phyloP scores from a whole-genome alignment of 1,140 invertebrate genomes.

The Spodoptera litura region DNA sequence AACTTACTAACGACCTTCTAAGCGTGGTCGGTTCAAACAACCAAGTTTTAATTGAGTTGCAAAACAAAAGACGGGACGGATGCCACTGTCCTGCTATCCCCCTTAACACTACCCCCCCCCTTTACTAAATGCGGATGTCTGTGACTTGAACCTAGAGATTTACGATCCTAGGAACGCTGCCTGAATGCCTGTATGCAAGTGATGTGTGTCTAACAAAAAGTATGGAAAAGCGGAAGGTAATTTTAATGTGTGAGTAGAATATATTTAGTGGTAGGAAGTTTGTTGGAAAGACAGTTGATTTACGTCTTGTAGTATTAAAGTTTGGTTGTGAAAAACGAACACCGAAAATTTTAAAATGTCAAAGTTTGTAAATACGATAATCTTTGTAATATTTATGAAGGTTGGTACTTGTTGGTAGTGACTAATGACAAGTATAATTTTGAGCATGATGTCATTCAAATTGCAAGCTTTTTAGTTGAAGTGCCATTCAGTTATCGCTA shows the following conservation, averaged over 20 bases:
- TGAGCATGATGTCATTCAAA: not conserved
- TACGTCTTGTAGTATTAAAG: not conserved
- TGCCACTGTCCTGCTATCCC: constrained; percentile 34
- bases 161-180: constrained; percentile 37
- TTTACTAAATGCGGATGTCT: constrained; percentile 35
- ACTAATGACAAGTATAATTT: not conserved
- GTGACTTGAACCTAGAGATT: constrained; percentile 42
- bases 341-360: no score
- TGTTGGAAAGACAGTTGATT: constrained; percentile 17
- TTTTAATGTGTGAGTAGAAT: constrained; percentile 22
- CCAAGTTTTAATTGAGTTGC: constrained; percentile 75
- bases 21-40: constrained; percentile 53
- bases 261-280: constrained; percentile 9
- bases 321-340: no score
- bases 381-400: no score
- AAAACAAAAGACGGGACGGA: constrained; percentile 66
- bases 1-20: constrained; percentile 61
- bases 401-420: no score
- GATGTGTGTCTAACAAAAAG: constrained; percentile 33
- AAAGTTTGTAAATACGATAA: no score
- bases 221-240: constrained; percentile 29
- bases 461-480: not conserved
- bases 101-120: constrained; percentile 13
- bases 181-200: constrained; percentile 33
- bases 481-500: not conserved